Base-by-base conservation (phyloP, 2,888 invertebrate genomes). In the Patella caerulea region DNA sequence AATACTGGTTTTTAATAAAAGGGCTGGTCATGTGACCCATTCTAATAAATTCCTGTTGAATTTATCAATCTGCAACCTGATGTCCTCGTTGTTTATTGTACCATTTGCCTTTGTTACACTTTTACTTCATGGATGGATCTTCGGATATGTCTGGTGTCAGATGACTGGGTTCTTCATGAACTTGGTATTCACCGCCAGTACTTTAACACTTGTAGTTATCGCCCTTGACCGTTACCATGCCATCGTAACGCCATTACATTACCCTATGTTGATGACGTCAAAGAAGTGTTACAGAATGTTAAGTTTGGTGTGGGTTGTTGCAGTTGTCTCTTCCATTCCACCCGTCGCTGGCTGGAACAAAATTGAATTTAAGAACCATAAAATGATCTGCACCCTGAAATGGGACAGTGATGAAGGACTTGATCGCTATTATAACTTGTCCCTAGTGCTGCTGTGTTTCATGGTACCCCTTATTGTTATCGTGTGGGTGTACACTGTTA, bases 11-110 rank as follows among this genome's bases (percentile, higher is more conserved):
- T 96, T 96, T 92, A 94, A 94, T 90, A 93, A 94, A 86, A 93
- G 95, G 84, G 94, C 95, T 74, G 94, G 95, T 73, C 93, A 96
- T 74, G 93, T 96, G 88, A 95, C 95, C 83, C 94, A 95, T 86
- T 96, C 96, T 78, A 96, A 96, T 93, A 94, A 93, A 84, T 93
- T 93, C 86, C 92, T 93, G 24, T 86, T 95, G 89, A 95, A 94
- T 88, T 89, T 94, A 84, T 92, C 93, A 19, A 88, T 92, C 54
- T 92, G 93, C 77, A 93, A 93, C 86, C 88, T 92, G 55, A 85
- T 93, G 71, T 92, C 92, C 74, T 92, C 93, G 0, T 81, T 92
- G 45, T 86, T 93, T 45, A 91, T 93, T 53, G 92, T 92, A 81
- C 93, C 93, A 0, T 87, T 92, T 71, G 89, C 92, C 53, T 89